A percentile compares a stretch with the other conserved stretches of the same genome.
These are phyloP conservation scores for Ips nitidus DNA, from an alignment of 1,140 invertebrate genomes.

Conservation along the genomic window DNA sequence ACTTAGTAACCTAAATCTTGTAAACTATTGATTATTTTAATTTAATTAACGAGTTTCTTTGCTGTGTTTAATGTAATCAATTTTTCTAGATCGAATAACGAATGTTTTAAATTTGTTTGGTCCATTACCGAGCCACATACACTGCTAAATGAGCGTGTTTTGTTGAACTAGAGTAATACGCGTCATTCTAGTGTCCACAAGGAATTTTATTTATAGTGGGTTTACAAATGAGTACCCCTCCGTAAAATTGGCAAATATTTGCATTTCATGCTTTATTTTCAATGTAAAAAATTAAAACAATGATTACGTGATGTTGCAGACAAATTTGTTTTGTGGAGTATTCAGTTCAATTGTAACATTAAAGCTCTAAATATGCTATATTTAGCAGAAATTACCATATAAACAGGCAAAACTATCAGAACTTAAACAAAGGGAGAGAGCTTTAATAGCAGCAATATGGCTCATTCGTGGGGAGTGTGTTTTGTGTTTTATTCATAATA, in stretches of 20 bases:
- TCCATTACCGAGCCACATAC: background rate
- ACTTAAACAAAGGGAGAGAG: slow-evolving; percentile 28
- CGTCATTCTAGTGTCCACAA: slow-evolving; percentile 10
- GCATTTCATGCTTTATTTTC: too few species aligned
- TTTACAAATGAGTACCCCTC: slow-evolving; percentile 8
- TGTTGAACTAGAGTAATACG: slow-evolving; percentile 11
- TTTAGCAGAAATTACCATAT: slow-evolving; percentile 30
- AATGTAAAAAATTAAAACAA: too few species aligned
- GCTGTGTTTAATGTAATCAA: background rate
- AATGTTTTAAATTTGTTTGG: background rate
- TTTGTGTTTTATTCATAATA: slow-evolving; percentile 35
- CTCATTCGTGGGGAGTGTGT: slow-evolving; percentile 20
- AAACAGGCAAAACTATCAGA: slow-evolving; percentile 30
- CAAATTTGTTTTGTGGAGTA: slow-evolving; percentile 7
- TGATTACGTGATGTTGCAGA: background rate
- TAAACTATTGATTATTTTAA: too few species aligned
- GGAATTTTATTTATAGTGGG: slow-evolving; percentile 16
- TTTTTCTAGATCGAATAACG: background rate
- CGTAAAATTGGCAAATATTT: background rate
- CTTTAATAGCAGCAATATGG: slow-evolving; percentile 31
- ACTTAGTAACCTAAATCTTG: too few species aligned
- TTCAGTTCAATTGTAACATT: slow-evolving; percentile 10
- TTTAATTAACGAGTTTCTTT: too few species aligned
- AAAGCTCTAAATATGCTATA: slow-evolving; percentile 27
- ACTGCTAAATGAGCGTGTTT: background rate